Evolutionary conservation across 1,140 invertebrate genomes (phyloP), one percentile per base, ranked within the genome.

Genomic region (Vollenhovia emeryi): DNA sequence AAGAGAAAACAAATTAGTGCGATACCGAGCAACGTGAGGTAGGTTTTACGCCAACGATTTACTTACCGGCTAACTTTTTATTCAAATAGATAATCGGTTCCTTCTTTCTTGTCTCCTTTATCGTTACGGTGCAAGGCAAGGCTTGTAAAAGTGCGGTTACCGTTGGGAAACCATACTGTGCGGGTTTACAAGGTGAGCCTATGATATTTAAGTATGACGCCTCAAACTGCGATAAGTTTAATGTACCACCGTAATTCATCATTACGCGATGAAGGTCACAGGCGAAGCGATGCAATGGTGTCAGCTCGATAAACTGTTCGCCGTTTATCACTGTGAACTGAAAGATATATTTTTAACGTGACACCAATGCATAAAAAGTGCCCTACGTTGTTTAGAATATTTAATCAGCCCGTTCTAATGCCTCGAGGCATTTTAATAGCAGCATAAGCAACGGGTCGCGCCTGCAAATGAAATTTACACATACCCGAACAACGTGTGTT

Each of bases 201-300:
- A 95, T 96, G 21, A 95, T 91, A 45, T 95, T 93, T 6, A 95
- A 89, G 89, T 96, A 97, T 2, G 95, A 93, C 13, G 86, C 90
- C 85, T 96, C 96, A 85, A 97, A 96, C 48, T 95, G 94, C 1
- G 93, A 90, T 3, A 97, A 91, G 15, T 93, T 91, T 66, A 97
- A 91, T 66, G 94, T 93, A 5, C 96, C 96, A 15, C 94, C 94
- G 78, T 95, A 92, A 83, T 94, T 93, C 84, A 96, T 94, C 82
- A 97, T 92, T 11, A 97, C 92, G 21, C 94, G 92, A 86, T 96
- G 95, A 11, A 96, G 91, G 86, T 97, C 95, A 64, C 96, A 95
- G 0, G 96, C 96, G 75, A 97, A 96, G 50, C 95, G 91, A 88
- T 96, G 95, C 27, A 97, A 90, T 3, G 95, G 94, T 4, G 94